Base-by-base conservation (phyloP, 2,888 invertebrate genomes). In the Phlogophora meticulosa region DNA sequence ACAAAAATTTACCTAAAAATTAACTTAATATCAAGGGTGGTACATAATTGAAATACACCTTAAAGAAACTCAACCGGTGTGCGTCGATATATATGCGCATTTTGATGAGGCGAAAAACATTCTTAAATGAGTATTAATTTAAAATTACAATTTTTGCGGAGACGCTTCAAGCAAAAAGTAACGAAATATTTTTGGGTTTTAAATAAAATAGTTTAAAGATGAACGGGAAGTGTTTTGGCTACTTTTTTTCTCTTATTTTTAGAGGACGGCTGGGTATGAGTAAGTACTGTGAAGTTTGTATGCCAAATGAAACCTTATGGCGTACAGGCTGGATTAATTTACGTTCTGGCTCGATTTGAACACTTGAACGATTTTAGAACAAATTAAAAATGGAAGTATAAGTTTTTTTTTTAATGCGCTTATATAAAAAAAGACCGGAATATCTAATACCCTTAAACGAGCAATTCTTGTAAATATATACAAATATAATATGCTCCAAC, bases 1-100 rank as follows among this genome's bases (percentile, higher is more conserved):
- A 65, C 78, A 88, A 90, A n/a, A 90, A 91, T 90, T 90, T 86
- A 82, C 87, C 86, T 88, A 90, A 91, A 91, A 92, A 91, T 90
- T 90, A 85, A 84, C 90, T 87, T 78, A 89, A 88, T 87, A 88
- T 81, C 90, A 91, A 92, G 91, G 91, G 88, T 90, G 81, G 72
- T 58, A 80, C 77, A 85, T 90, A 89, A 91, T 90, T 91, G 89
- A 89, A 87, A 73, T 85, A 83, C 83, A 68, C 82, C 82, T 84
- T 85, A 72, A 78, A 82, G 24, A 82, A 85, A 80, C 80, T 56
- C 71, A 70, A 78, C 78, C 63, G 79, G 63, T 58, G 59, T 46
- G 51, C 71, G 72, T 65, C 79, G 59, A 84, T 85, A 76, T 52
- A 5, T 89, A 91, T 91, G 91, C 87, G 90, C 91, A 91, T 91